Conservation (phyloP, 1,140 invertebrate species). For the Triops cancriformis region DNA sequence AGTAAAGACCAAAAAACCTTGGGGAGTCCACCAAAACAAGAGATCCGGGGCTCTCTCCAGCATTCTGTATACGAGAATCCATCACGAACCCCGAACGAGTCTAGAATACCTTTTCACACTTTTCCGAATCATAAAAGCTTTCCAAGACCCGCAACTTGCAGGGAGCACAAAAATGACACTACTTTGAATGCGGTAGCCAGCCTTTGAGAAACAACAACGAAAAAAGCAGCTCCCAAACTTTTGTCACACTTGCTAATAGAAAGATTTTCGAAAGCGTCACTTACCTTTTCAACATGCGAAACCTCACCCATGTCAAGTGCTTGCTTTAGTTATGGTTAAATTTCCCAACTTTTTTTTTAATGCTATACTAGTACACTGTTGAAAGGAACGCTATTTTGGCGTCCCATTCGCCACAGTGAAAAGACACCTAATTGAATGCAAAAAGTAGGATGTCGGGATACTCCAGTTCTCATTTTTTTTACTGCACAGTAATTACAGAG, state of each 20-base stretch:
- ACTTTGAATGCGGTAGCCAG: not conserved
- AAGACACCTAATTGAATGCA: too few species aligned
- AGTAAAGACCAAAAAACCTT: not conserved
- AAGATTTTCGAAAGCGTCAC: not conserved
- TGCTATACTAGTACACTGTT: too few species aligned
- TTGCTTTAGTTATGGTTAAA: not conserved
- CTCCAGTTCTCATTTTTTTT: not conserved
- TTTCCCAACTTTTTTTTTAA: too few species aligned
- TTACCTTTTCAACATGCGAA: not conserved
- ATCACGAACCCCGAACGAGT: not conserved
- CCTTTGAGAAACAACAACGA: not conserved
- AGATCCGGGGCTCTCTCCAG: not conserved
- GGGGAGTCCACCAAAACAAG: not conserved
- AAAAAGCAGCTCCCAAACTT: not conserved
- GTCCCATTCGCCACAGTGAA: too few species aligned
- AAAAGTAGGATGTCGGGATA: not conserved
- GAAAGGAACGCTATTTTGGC: too few species aligned
- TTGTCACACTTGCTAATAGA: conserved; percentile 11
- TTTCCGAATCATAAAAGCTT: not conserved
- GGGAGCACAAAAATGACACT: not conserved
- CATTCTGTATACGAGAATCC: not conserved
- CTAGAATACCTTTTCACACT: conserved; percentile 10
- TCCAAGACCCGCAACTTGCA: not conserved
- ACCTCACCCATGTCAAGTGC: not conserved
- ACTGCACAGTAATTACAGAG: not conserved